A percentile compares a stretch with the other conserved stretches of the same genome.
phyloP scores from a whole-genome alignment of 2,888 invertebrate species.

The Stratiomys singularior region DNA sequence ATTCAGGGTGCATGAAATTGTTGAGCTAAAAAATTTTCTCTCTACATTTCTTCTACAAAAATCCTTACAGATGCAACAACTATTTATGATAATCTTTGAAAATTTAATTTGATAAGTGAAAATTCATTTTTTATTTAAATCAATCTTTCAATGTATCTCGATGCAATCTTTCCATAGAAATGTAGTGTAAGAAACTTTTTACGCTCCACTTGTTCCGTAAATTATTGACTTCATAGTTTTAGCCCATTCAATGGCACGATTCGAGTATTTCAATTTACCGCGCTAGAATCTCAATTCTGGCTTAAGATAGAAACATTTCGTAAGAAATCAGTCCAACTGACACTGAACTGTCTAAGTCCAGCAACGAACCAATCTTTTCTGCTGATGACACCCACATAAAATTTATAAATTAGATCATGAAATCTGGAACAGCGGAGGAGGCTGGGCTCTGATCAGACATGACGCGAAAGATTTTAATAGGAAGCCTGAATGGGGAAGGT shows the following conservation, averaged over 20 bases:
- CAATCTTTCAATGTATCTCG: no score
- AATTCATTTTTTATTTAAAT: no score
- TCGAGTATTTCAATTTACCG: not conserved
- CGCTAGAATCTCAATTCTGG: not conserved
- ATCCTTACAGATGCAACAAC: no score
- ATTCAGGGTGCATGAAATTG: no score
- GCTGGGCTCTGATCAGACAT: conserved; percentile 16
- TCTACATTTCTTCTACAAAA: no score
- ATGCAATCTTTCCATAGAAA: no score
- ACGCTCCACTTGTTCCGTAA: not conserved
- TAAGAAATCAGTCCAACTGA: not conserved
- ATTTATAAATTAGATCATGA: conserved; percentile 12
- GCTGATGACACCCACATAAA: conserved; percentile 24
- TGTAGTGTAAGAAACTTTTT: not conserved
- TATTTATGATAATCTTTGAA: no score
- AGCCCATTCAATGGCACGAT: not conserved
- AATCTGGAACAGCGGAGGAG: conserved; percentile 17
- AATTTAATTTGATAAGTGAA: no score
- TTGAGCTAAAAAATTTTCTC: no score
- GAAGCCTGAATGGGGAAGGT: conserved; percentile 14
- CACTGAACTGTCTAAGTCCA: conserved; percentile 19
- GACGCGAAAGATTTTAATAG: not conserved
- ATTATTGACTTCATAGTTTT: not conserved
- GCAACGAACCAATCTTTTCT: not conserved
- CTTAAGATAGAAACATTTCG: conserved; percentile 11